Evolutionary conservation across 1,140 invertebrate genomes (phyloP), one percentile per base, ranked within the genome.

Genomic region (Drosophila pseudoobscura): DNA sequence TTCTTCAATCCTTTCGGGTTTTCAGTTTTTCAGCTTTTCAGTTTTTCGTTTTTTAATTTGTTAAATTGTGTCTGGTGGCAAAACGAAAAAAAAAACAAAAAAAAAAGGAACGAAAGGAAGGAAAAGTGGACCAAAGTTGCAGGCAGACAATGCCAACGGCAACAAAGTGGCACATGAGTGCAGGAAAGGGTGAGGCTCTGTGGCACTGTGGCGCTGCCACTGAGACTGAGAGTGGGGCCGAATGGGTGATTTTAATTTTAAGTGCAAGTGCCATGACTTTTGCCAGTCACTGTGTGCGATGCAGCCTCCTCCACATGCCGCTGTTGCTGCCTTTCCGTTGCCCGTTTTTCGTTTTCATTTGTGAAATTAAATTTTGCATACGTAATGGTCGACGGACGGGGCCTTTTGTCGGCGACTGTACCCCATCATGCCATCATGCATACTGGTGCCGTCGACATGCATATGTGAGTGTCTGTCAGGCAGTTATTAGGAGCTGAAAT

Each of bases 291-390:
- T 55, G 68, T 75, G 50, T 59, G 35, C 9, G 43, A 47, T 31
- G 47, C 54, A 35, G 66, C 15, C 20, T 50, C 63, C 29, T 41
- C 29, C 31, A 29, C 52, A 46, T 63, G 60, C 53, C 60, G 22
- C 31, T 57, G 46, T 49, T 55, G 24, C 50, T 49, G 24, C 62
- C 31, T 44, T 55, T 26, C 39, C n/a, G 61, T 31, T 43, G 20
- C 56, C 56, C 68, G 26, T 56, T 35, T 45, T 20, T 44, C 64
- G 55, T 53, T 85, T 73, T 77, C 82, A 87, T 78, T 87, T 85
- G 77, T 51, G 64, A 63, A 78, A 85, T 85, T 87, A 85, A 80
- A 85, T 85, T 85, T 87, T 85, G 80, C 80, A 85, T 85, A 80
- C 58, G 47, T 54, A 87, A 85, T 80, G 62, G 54, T 39, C 35